These are phyloP conservation scores for Etia nguti DNA, from an alignment of 2,113 vertebrate species.

Conservation along the genomic window DNA sequence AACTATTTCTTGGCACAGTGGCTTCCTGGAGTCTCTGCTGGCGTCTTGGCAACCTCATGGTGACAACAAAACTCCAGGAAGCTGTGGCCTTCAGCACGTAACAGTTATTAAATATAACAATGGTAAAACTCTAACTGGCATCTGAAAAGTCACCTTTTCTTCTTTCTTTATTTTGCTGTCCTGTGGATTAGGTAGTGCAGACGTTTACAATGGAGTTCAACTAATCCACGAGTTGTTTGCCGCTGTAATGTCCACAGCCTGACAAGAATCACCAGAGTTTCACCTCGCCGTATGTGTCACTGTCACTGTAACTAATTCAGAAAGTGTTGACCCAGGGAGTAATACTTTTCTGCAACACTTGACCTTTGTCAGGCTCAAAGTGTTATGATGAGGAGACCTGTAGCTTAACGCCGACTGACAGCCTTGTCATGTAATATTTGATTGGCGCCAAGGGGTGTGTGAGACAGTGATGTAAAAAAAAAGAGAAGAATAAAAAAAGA, in stretches of 20 bases:
- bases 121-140: neutral
- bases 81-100: neutral
- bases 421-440: conserved; percentile 20
- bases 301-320: neutral
- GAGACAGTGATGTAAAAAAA: neutral
- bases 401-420: conserved; percentile 26
- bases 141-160: neutral
- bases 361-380: conserved; percentile 27
- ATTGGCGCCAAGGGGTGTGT: conserved; percentile 24
- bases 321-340: conserved; percentile 1
- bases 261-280: neutral
- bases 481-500: neutral
- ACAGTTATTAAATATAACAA: neutral
- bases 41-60: neutral
- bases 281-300: neutral
- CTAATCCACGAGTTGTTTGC: neutral
- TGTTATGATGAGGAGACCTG: conserved; percentile 12
- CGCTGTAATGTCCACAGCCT: neutral
- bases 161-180: neutral
- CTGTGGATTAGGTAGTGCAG: neutral
- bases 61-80: neutral
- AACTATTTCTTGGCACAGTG: neutral
- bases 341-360: conserved; percentile 7
- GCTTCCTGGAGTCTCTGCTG: neutral
- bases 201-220: neutral